These are phyloP conservation scores for Pristionchus arcanus DNA, from an alignment of 2,888 invertebrate genomes.

Conservation along the genomic window DNA sequence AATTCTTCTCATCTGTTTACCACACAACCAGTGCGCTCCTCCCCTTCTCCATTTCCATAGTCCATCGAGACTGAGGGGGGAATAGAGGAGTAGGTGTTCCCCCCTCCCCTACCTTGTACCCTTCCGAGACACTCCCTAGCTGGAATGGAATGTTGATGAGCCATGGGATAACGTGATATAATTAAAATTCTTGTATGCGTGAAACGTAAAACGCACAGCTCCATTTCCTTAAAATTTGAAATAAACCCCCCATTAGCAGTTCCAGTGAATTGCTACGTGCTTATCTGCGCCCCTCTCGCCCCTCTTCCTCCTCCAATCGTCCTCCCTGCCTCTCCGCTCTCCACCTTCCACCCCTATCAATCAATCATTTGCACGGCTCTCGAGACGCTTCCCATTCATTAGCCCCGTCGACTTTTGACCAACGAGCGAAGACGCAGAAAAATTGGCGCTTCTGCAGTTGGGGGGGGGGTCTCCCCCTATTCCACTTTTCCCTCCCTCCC, in stretches of 20 bases:
- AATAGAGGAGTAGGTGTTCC: background rate
- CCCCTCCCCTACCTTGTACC: background rate
- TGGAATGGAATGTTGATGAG: background rate
- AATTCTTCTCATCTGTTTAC: constrained; percentile 24
- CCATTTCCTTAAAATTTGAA: too few relatives aligned
- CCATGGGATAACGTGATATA: background rate
- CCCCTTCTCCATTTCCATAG: constrained; percentile 2
- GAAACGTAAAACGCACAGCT: background rate
- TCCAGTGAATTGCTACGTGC: background rate
- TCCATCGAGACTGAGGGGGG: background rate
- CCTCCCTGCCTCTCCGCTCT: background rate
- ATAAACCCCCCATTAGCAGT: background rate
- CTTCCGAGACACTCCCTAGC: background rate
- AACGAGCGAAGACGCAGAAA: background rate
- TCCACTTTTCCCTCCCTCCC: too few relatives aligned
- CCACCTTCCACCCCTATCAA: constrained; percentile 8
- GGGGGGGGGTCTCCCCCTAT: too few relatives aligned
- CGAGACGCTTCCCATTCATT: background rate
- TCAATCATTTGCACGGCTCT: constrained; percentile 16
- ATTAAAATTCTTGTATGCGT: background rate
- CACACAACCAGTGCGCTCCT: background rate
- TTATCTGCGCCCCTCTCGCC: background rate
- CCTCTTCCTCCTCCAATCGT: too few relatives aligned
- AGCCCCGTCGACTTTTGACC: background rate
- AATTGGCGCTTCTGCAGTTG: too few relatives aligned